Base-by-base conservation (phyloP, 2,888 invertebrate species). In the Caenorhabditis parvicauda region DNA sequence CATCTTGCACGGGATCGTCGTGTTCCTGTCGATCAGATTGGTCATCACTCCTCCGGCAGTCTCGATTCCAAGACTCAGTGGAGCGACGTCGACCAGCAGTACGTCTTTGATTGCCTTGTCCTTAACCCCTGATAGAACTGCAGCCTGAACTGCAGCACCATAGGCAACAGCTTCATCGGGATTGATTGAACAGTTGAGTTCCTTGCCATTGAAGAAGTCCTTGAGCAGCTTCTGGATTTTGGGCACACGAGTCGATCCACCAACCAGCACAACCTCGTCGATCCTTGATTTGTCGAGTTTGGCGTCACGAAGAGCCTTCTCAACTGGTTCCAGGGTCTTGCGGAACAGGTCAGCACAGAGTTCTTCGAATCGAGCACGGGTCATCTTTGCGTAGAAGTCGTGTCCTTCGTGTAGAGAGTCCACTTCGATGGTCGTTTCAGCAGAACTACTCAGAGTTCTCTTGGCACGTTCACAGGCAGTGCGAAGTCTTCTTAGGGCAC, bases 141-240 rank as follows among this genome's bases (percentile, higher is more conserved):
- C 68, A 6, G 65, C 65, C 45, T 68, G 67, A 2, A 71, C 67
- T 19, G 70, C 72, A 38, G 92, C 92, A 67, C 92, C 92, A 79
- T 92, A 93, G 2, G 94, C 94, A 12, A 95, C 94, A 75, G 93
- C 93, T 84, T 94, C 93, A 83, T 94, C 93, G 5, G 93, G 93
- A 82, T 94, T 92, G 85, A 94, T 93, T 19, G 86, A 85, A 82
- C 92, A 91, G 87, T 93, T 94, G 68, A 94, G 85, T 83, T 93
- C 92, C 54, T 91, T 92, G 28, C 92, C 92, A 72, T 91, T 90
- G 86, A 93, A 92, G 66, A 82, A 83, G 61, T 84, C 83, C 82
- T 93, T 92, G 58, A 96, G 86, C 54, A 96, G 86, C 82, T 93
- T 92, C 85, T 96, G 94, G 75, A 96, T 91, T 84, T 93, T 95